Conservation (phyloP, 2,888 invertebrate genomes). For the Hydropsyche betteni region DNA sequence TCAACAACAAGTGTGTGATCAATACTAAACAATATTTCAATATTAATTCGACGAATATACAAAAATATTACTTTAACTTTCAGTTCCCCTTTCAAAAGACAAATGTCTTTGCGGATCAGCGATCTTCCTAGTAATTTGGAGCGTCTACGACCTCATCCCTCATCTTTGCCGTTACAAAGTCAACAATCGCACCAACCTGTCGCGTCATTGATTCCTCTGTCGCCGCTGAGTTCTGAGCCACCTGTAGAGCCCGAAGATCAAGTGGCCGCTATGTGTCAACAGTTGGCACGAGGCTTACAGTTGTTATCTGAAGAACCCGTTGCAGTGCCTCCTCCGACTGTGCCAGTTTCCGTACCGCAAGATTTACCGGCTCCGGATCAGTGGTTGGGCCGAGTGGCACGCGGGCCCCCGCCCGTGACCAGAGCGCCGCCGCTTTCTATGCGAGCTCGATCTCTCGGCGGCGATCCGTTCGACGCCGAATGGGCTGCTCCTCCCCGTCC, state of each 20-base stretch:
- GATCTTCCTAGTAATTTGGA: conserved; percentile 96
- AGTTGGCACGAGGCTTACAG: conserved; percentile 78
- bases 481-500: conserved; percentile 74
- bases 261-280: conserved; percentile 83
- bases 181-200: conserved; percentile 56
- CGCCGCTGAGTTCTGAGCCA: conserved; percentile 75
- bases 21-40: not conserved
- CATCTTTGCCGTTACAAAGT: conserved; percentile 54
- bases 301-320: conserved; percentile 71
- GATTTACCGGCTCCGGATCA: conserved; percentile 80
- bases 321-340: conserved; percentile 54
- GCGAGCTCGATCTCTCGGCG: conserved; percentile 67
- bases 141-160: conserved; percentile 68
- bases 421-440: conserved; percentile 40
- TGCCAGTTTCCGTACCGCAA: conserved; percentile 58
- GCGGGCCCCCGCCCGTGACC: conserved; percentile 59
- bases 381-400: conserved; percentile 80
- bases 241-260: conserved; percentile 58
- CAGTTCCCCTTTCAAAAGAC: conserved; percentile 94
- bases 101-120: conserved; percentile 92
- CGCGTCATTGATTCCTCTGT: conserved; percentile 77
- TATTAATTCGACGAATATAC: not conserved
- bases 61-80: conserved; percentile 55
- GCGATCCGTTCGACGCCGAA: conserved; percentile 85
- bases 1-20: conserved; percentile 66